Percentiles rank a stretch among this genome's conserved stretches.
Conservation (phyloP, 2,888 invertebrate species). For the Pocota personata region DNA sequence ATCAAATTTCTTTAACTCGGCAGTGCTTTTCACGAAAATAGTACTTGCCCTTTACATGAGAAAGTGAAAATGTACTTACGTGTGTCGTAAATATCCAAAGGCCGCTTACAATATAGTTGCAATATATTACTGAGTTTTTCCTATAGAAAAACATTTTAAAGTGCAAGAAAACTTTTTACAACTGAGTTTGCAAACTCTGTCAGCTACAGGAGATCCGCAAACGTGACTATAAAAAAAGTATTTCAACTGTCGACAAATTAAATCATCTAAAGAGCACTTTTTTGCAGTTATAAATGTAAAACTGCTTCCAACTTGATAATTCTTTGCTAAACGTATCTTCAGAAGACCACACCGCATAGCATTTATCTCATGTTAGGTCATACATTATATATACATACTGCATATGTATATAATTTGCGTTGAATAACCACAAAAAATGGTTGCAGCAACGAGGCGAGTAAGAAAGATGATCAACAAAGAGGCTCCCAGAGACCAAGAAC, state of each 20-base stretch:
- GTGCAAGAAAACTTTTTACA: too few species aligned
- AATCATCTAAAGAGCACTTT: background rate
- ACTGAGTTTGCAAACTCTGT: too few species aligned
- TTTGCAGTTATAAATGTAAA: background rate
- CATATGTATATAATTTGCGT: conserved; percentile 47
- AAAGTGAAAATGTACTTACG: too few species aligned
- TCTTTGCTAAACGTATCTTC: conserved; percentile 41
- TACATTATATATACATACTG: conserved; percentile 15
- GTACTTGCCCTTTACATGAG: too few species aligned
- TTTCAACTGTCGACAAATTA: background rate
- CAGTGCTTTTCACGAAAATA: too few species aligned
- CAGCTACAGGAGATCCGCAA: too few species aligned
- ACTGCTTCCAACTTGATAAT: conserved; percentile 10
- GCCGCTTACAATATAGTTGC: too few species aligned
- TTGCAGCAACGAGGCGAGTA: conserved; percentile 11
- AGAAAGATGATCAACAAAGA: conserved; percentile 53
- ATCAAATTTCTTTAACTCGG: too few species aligned
- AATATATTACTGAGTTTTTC: too few species aligned
- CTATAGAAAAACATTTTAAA: too few species aligned
- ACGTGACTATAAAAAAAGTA: background rate
- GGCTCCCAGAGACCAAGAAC: conserved; percentile 20
- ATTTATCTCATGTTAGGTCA: conserved; percentile 44
- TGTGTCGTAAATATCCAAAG: too few species aligned
- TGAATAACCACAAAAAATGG: conserved; percentile 52
- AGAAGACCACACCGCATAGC: conserved; percentile 56